Evolutionary conservation across 2,888 invertebrate genomes (phyloP), one percentile per base, ranked within the genome.

Genomic region (Zelleria hepariella): DNA sequence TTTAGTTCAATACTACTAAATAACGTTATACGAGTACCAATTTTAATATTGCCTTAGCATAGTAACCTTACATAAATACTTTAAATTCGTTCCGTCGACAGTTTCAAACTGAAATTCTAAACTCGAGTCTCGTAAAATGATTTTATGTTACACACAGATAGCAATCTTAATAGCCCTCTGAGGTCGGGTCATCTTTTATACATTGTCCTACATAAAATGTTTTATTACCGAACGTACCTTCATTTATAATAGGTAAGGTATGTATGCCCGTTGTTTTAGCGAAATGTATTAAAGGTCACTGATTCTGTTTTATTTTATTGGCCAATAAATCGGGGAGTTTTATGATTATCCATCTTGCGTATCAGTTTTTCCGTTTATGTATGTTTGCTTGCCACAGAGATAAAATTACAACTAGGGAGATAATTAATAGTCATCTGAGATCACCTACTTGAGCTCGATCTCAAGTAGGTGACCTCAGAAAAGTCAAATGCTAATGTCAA

Each of bases 141-240:
- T 42, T 42, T 42, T 42, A 42, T 42, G 32, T 42, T 15, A 42
- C 32, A 42, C 32, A 42, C 32, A 42, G 32, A 42, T 42, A 42
- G 15, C 32, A 2, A 42, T 42, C 32, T 42, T 42, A 42, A 42
- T 42, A 42, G 32, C 32, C 32, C 32, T 15, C 32, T 42, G 32
- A 42, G 32, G 10, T 42, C 32, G 32, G 32, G 32, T 42, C 32
- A 42, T 42, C 32, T 42, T 42, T 42, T 42, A 42, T 42, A 68
- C 66, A 68, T 68, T 65, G 60, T 65, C 65, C 53, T 57, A 66
- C 68, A 71, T 74, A 73, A 72, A 75, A 73, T 71, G 53, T 70
- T 70, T 71, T 74, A 53, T 24, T 49, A 20, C 8, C 49, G 3
- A 0, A 10, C 24, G 8, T 53, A 53, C 53, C 53, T 53, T 24